Evolutionary conservation across 2,113 vertebrate genomes (phyloP), one percentile per base, ranked within the genome.

Genomic region (Bufo gargarizans): DNA sequence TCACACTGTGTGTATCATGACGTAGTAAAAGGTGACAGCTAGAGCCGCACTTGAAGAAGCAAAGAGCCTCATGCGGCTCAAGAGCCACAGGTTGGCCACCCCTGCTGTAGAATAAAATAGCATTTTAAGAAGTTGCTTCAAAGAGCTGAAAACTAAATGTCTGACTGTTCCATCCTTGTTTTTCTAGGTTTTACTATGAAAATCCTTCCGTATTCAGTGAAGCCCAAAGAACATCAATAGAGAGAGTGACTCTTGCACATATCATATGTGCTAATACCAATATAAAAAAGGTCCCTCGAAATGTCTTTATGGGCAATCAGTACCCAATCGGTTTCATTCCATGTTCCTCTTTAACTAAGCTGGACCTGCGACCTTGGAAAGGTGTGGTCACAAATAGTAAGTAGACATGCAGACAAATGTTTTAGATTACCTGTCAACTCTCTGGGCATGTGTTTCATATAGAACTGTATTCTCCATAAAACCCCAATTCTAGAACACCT

Each of bases 181-280:
- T 85, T 71, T 69, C 69, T 78, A 92, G 97, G 91, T 98, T 97
- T 91, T 98, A 96, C 96, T 97, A 97, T 97, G 90, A 97, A 91
- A 96, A 93, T 45, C 61, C 71, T 2, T 95, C 93, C 0, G 93
- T 98, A 61, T 98, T 98, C 92, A 97, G 94, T 49, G 19, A 43
- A 5, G 5, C 7, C 16, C 97, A 97, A 91, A 93, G 89, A 84
- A n/a, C 0, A 49, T 90, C 94, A 10, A 94, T 98, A 71, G 90
- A 67, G 0, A 47, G 0, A 6, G 90, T 94, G 83, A 96, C 96
- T 43, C 91, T 98, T 90, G 95, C 97, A 47, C 94, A 93, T 49
- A 94, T 97, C 58, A 94, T 98, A 84, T 98, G 97, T 90, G 97
- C 97, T 91, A 98, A 99, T 91, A 97, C 95, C 0, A 91, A 90